A percentile compares a stretch with the other conserved stretches of the same genome.
Conservation (phyloP, 2,888 invertebrate species). For the Heliconius ismenius region DNA sequence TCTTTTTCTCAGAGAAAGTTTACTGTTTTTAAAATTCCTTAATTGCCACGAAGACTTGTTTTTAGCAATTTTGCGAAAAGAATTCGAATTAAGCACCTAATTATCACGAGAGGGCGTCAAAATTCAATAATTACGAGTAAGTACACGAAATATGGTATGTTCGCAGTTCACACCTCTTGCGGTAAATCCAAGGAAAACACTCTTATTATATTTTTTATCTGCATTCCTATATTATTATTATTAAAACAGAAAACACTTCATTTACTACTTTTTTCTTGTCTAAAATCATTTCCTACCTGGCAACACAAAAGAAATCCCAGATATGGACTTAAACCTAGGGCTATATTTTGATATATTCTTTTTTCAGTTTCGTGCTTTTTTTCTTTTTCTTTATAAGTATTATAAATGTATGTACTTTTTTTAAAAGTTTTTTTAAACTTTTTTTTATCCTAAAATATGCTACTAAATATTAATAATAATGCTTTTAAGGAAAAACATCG, state of each 20-base stretch:
- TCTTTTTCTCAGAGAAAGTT: slow-evolving; percentile 3
- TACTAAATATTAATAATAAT: background rate
- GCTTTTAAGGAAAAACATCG: background rate
- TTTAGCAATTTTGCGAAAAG: slow-evolving; percentile 4
- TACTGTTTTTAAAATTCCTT: slow-evolving; percentile 1
- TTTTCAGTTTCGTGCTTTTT: too few relatives aligned
- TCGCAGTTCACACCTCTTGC: slow-evolving; percentile 11
- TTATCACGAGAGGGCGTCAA: slow-evolving; percentile 5
- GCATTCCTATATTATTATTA: background rate
- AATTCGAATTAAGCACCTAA: slow-evolving; percentile 25
- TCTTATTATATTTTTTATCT: background rate
- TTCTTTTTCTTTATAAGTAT: too few relatives aligned
- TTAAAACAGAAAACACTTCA: background rate
- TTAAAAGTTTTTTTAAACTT: too few relatives aligned
- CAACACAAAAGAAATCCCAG: background rate
- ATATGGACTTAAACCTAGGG: background rate
- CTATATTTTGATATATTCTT: too few relatives aligned
- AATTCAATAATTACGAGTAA: slow-evolving; percentile 18
- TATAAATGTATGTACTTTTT: too few relatives aligned
- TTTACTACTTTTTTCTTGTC: background rate
- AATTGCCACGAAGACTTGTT: slow-evolving; percentile 8
- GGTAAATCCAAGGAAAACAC: background rate
- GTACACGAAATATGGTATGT: slow-evolving; percentile 6
- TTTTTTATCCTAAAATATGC: too few relatives aligned
- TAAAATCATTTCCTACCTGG: background rate